Evolutionary conservation across 2,113 vertebrate genomes (phyloP).

Genomic region (Saguinus midas): DNA sequence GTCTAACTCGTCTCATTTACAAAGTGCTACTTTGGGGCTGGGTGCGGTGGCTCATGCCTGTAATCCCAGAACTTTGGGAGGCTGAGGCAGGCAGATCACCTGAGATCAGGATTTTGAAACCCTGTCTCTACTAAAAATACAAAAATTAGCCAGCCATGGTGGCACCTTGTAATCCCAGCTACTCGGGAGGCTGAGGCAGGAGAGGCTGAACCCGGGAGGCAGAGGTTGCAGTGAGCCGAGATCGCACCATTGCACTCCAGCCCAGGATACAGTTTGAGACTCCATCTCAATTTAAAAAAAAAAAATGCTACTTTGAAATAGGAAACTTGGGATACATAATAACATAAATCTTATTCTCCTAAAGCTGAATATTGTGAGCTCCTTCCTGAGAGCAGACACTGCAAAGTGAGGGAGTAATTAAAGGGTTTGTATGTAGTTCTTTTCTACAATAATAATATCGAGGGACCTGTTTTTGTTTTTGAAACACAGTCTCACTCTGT

Average conservation of each 20-base stretch:
- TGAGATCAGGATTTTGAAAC: neutral
- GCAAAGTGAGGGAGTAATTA: neutral
- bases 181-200: neutral
- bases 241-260: neutral
- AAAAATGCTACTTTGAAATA: neutral
- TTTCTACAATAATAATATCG: neutral
- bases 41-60: neutral
- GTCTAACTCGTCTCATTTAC: neutral
- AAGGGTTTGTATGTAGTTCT: neutral
- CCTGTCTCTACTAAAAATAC: neutral
- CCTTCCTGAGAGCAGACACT: too few species aligned
- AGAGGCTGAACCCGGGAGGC: neutral
- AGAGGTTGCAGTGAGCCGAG: neutral
- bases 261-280: neutral
- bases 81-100: neutral
- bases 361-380: too few species aligned
- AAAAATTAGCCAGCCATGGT: neutral
- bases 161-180: neutral
- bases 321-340: neutral
- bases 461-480: too few species aligned
- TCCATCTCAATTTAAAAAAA: neutral
- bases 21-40: neutral
- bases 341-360: too few species aligned
- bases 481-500: too few species aligned
- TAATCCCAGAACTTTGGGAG: neutral